Conservation (phyloP, 2,888 invertebrate genomes). For the Nomada lathburiana region DNA sequence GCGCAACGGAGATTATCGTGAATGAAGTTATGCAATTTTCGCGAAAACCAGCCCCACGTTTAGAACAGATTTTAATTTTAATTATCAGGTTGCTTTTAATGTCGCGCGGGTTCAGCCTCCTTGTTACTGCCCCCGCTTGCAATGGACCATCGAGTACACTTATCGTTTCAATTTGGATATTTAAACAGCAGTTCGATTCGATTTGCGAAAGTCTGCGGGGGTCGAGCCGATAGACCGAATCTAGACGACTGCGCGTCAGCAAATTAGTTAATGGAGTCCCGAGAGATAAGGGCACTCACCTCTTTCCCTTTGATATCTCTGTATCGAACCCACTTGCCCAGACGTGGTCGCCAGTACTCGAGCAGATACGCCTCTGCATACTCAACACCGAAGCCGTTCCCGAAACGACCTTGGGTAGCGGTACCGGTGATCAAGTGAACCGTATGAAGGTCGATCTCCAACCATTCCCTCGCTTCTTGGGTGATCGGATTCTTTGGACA, state of each 20-base stretch:
- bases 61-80: no score
- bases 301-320: slow-evolving; percentile 87
- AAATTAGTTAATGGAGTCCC: slow-evolving; percentile 35
- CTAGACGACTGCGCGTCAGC: slow-evolving; percentile 2
- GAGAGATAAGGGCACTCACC: slow-evolving; percentile 82
- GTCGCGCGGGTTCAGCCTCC: no score
- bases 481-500: slow-evolving; percentile 88
- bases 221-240: not conserved
- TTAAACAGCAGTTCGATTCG: not conserved
- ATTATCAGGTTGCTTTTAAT: no score
- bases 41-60: no score
- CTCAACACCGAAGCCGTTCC: slow-evolving; percentile 89
- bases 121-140: no score
- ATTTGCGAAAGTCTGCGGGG: not conserved
- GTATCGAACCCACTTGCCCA: slow-evolving; percentile 88
- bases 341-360: slow-evolving; percentile 88
- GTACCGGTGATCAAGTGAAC: slow-evolving; percentile 88
- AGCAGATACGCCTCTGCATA: slow-evolving; percentile 88
- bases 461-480: slow-evolving; percentile 85
- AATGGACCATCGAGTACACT: not conserved
- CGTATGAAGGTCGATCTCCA: slow-evolving; percentile 87
- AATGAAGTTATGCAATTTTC: no score
- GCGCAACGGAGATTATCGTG: no score
- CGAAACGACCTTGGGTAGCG: slow-evolving; percentile 89
- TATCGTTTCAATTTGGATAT: not conserved